A percentile compares a stretch with the other conserved stretches of the same genome.
Conservation (phyloP, 2,888 invertebrate species). For the Mechanitis messenoides region DNA sequence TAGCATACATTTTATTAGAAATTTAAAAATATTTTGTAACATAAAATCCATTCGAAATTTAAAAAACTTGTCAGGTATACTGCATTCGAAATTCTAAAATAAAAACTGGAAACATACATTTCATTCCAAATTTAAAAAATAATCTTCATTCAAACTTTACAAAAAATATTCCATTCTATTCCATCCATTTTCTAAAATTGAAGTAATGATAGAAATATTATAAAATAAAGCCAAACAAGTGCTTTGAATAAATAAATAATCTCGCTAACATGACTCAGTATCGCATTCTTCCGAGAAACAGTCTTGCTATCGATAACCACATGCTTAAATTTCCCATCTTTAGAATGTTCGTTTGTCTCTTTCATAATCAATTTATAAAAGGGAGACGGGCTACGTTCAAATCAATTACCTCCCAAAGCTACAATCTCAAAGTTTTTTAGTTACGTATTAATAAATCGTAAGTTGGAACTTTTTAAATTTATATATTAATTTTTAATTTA, state of each 20-base stretch:
- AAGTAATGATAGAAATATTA: neutral
- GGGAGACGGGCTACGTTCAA: constrained; percentile 18
- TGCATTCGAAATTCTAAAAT: too few relatives aligned
- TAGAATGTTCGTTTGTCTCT: constrained; percentile 19
- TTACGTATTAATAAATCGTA: constrained; percentile 10
- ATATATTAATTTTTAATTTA: too few relatives aligned
- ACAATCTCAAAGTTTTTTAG: constrained; percentile 18
- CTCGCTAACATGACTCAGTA: constrained; percentile 18
- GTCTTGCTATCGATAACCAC: constrained; percentile 20
- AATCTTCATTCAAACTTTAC: neutral
- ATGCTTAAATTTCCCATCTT: constrained; percentile 24
- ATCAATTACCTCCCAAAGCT: constrained; percentile 24
- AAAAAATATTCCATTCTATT: neutral
- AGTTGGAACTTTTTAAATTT: too few relatives aligned
- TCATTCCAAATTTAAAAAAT: neutral
- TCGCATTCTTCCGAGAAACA: constrained; percentile 23
- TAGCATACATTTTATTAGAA: too few relatives aligned
- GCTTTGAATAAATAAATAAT: constrained; percentile 13
- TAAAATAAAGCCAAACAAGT: constrained; percentile 1
- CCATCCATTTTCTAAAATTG: neutral
- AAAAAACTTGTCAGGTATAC: too few relatives aligned
- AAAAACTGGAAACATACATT: too few relatives aligned
- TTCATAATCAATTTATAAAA: constrained; percentile 14
- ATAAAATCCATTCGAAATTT: too few relatives aligned
- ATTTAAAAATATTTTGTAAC: too few relatives aligned